Base-by-base conservation (phyloP, 1,140 invertebrate species). In the Hylyphantes graminicola region DNA sequence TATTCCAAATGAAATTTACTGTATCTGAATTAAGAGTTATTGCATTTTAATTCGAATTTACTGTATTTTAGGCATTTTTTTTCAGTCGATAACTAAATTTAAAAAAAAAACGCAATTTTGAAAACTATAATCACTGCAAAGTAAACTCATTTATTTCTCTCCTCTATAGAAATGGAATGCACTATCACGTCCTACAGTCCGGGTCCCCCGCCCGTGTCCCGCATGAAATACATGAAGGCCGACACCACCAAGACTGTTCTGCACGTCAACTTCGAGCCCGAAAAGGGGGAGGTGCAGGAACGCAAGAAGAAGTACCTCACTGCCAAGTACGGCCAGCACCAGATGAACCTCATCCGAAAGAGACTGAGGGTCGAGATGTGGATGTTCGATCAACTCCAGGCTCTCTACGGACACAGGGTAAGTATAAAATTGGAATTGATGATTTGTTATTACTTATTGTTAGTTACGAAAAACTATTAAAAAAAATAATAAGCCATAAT, bases 301-400 rank as follows among this genome's bases (percentile, higher is more conserved):
- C 91, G 95, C 55, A 97, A 97, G 90, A 89, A 91, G 82, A 91
- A 91, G 86, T 98, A 98, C 90, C 93, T 98, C 85, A 98, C 97
- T 53, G 96, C 97, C 85, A 98, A 98, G 90, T 98, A 98, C 89
- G 96, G 96, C 78, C 95, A 95, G 86, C 97, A 98, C 91, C 97
- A 98, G 91, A 98, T 98, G 97, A 95, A 94, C 88, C 93, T 98
- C 85, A 98, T 98, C 88, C 93, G 96, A 86, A 98, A 98, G 91
- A 92, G 97, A 88, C 92, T 98, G 80, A 94, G 95, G 12, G 97
- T 98, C 11, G 97, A 98, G 91, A 97, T 98, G 95, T 98, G 97
- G 97, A 93, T 98, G 63, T 98, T 97, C 90, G 96, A 98, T 89
- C 94, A 97, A 90, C 92, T 98, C 82, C 95, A 97, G 89, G 94